Evolutionary conservation across 2,888 invertebrate genomes (phyloP), one percentile per base, ranked within the genome.

Genomic region (Daptonema setosum): DNA sequence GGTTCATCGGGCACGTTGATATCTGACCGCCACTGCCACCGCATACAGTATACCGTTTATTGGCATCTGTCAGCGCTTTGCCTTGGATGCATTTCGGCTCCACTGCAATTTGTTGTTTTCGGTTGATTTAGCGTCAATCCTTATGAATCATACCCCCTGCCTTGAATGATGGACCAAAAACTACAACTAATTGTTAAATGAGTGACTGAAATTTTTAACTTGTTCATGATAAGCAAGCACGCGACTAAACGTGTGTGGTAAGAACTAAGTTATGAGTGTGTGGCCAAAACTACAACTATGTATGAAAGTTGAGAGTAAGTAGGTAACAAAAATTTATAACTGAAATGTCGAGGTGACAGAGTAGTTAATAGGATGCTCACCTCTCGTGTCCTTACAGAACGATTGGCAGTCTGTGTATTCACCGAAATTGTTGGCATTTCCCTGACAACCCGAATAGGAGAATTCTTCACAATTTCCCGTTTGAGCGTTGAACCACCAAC

Each of bases 401-500:
- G 66, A 65, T 56, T 67, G 67, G 58, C 69, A 69, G 57, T 67
- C 67, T 55, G 67, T 66, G 60, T 67, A 68, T 14, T 66, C 64
- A 55, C 66, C 68, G 58, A 68, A 68, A 62, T 68, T 68, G 60
- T 68, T 68, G 35, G 66, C 63, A 55, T 69, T 69, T 55, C 68
- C 68, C 60, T 65, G 64, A 56, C 66, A 66, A 26, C 66, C 69
- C 1, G 66, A 66, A 57, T 68, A 69, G 61, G 65, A 66, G 63
- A 69, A 69, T 59, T 67, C 66, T 54, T 68, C 68, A 60, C 69
- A 69, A 60, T 66, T 69, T 53, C 68, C 68, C 25, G 69, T 67
- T 57, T 66, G 67, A 22, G 69, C 68, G 57, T 69, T 69, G 63
- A 67, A 69, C 67, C 67, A 69, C 69, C 69, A 69, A 14, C 69